Conservation (phyloP, 2,113 vertebrate genomes). For the Sciurus niger region DNA sequence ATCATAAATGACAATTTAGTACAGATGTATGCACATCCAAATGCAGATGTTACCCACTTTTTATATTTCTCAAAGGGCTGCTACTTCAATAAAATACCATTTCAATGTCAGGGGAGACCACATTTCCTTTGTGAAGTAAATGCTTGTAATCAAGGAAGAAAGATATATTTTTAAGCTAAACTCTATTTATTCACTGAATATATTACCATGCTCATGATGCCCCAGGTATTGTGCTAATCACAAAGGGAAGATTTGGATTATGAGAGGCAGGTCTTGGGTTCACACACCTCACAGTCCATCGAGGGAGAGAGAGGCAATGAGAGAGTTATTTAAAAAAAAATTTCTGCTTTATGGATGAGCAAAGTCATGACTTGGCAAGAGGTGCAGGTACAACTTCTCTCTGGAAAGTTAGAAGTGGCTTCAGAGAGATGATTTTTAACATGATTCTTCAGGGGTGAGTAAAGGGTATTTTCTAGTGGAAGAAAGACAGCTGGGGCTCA, state of each 20-base stretch:
- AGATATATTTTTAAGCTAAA: slow-evolving; percentile 32
- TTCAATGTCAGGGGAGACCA: slow-evolving; percentile 43
- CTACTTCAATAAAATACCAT: slow-evolving; percentile 44
- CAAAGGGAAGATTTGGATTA: neutral
- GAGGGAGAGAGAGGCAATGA: neutral
- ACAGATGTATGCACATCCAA: slow-evolving; percentile 52
- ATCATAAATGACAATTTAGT: slow-evolving; percentile 70
- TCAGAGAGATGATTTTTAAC: slow-evolving; percentile 47
- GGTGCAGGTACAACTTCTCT: neutral
- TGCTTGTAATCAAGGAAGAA: slow-evolving; percentile 62
- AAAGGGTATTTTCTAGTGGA: neutral
- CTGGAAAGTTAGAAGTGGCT: slow-evolving; percentile 5
- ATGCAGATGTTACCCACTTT: slow-evolving; percentile 71
- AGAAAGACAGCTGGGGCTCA: neutral
- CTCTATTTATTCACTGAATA: slow-evolving; percentile 17
- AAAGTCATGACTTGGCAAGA: neutral
- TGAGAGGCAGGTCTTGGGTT: neutral
- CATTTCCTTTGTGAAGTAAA: slow-evolving; percentile 55
- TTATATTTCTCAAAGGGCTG: slow-evolving; percentile 47
- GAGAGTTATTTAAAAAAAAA: slow-evolving; percentile 21
- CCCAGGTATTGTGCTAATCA: neutral
- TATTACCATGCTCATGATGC: neutral
- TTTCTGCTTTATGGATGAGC: neutral
- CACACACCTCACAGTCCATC: neutral
- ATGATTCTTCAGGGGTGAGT: neutral